Evolutionary conservation across 2,888 invertebrate genomes (phyloP), one percentile per base, ranked within the genome.

Genomic region (Elmis aenea): DNA sequence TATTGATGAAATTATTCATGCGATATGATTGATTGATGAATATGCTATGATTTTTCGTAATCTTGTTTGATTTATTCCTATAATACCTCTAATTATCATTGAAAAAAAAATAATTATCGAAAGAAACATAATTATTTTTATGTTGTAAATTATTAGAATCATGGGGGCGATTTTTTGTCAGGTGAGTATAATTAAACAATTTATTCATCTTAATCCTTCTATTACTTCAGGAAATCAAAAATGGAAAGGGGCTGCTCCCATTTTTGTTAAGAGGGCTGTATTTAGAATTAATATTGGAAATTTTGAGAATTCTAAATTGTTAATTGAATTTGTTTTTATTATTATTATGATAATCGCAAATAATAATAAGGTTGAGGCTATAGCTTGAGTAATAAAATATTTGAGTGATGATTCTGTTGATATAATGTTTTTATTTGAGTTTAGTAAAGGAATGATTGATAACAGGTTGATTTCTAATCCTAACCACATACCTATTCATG

Each of bases 161-260:
- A 79, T 64, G 2, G 78, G 78, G 20, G 74, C 70, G 68, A 78
- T 72, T 76, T 79, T 79, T 77, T 79, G 79, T 70, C 76, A 77
- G 0, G 75, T 75, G 67, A 76, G 67, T 68, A 77, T 59, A 56
- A 77, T 65, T 55, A 76, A 62, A 42, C 66, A 60, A 64, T 74
- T 77, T 46, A 69, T 59, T 76, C 77, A 79, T 14, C 61, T 65
- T 68, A 77, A 51, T 2, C 75, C 75, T 68, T 75, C 74, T 51
- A 75, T 69, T 58, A 79, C 68, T 66, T 71, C 72, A 0, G 75
- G 75, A 12, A 75, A 77, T 72, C 77, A 79, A 54, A 73, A 74
- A 62, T 77, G 75, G 31, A 79, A 75, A 0, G 77, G 77, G 3
- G 71, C 64, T 0, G 73, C 67, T 48, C 77, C 76, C 69, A 72